Evolutionary conservation across 2,888 invertebrate genomes (phyloP).

Genomic region (Drosophila meridionalis): DNA sequence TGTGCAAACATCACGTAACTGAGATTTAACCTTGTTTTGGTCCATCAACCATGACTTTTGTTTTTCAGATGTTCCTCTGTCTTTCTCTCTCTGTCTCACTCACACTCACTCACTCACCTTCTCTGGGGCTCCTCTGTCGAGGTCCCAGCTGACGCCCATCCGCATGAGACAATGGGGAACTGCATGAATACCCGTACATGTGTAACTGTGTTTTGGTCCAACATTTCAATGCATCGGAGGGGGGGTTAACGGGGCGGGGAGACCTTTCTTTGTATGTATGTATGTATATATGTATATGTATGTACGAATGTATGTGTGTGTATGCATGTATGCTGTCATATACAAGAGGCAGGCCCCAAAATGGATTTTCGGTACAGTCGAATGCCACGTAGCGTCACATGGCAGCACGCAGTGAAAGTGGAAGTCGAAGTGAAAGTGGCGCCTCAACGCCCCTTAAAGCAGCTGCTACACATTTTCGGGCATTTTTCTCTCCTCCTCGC

Average conservation of each 20-base stretch:
- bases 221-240: conserved; percentile 65
- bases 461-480: conserved; percentile 67
- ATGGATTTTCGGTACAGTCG: conserved; percentile 48
- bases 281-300: conserved; percentile 3
- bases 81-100: neutral
- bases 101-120: neutral
- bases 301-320: neutral
- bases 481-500: conserved; percentile 28
- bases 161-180: conserved; percentile 47
- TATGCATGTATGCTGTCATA: conserved; percentile 16
- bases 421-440: conserved; percentile 75
- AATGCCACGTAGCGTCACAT: conserved; percentile 63
- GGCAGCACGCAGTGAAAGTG: conserved; percentile 65
- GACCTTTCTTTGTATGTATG: conserved; percentile 36
- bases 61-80: conserved; percentile 20
- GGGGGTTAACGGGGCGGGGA: neutral
- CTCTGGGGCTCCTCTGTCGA: conserved; percentile 20
- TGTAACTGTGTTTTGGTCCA: conserved; percentile 66
- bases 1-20: conserved; percentile 59
- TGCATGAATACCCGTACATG: conserved; percentile 60
- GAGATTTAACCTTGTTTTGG: conserved; percentile 70
- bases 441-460: conserved; percentile 34
- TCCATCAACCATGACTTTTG: conserved; percentile 37
- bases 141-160: conserved; percentile 47
- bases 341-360: conserved; percentile 17